Conservation (phyloP, 2,888 invertebrate genomes). For the Branchipolynoe longqiensis region DNA sequence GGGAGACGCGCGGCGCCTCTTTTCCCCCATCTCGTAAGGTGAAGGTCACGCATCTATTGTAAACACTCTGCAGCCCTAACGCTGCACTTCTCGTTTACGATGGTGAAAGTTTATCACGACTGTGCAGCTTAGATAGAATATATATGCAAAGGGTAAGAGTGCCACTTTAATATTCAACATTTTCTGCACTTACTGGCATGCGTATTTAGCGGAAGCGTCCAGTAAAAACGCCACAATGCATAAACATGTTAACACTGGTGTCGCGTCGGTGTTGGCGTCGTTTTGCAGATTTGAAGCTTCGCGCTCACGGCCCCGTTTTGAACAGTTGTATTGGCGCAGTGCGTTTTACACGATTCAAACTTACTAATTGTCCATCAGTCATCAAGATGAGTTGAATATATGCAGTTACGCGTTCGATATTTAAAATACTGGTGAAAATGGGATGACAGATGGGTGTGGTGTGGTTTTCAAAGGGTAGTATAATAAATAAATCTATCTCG, state of each 20-base stretch:
- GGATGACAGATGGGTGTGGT: no score
- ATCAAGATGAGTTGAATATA: no score
- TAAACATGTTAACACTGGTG: slow-evolving; percentile 3
- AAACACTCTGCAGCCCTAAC: neutral
- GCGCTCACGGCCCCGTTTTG: neutral
- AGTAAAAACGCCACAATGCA: neutral
- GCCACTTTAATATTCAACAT: slow-evolving; percentile 16
- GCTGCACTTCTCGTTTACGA: neutral
- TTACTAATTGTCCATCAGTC: no score
- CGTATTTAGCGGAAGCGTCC: neutral
- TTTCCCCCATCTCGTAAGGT: neutral
- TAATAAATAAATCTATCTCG: no score
- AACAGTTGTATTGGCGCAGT: no score
- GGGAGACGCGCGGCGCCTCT: neutral
- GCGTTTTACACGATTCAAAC: no score
- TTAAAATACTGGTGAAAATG: no score
- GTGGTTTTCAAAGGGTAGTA: no score
- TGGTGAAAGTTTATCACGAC: slow-evolving; percentile 17
- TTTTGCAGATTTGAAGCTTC: slow-evolving; percentile 38
- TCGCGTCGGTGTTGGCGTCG: slow-evolving; percentile 9
- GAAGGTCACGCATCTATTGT: slow-evolving; percentile 26
- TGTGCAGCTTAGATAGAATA: slow-evolving; percentile 1
- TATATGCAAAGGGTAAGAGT: neutral
- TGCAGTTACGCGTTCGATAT: no score
- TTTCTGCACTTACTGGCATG: slow-evolving; percentile 6